Evolutionary conservation across 2,888 invertebrate species (phyloP).

Genomic region (Autographa gamma): DNA sequence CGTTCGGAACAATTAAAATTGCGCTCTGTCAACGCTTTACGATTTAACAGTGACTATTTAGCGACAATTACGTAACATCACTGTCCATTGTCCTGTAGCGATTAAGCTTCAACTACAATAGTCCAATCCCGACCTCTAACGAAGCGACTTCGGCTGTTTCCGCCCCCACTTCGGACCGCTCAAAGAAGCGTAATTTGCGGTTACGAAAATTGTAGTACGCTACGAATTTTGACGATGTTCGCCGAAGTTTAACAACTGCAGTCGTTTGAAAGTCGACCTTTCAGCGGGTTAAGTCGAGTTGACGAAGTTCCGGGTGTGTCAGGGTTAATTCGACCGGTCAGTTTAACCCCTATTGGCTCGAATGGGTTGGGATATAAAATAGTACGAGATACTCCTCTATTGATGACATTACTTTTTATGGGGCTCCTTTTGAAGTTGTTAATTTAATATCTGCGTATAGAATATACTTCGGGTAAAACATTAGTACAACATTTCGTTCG

Average conservation of each 20-base stretch:
- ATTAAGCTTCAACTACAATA: constrained; percentile 83
- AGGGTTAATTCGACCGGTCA: constrained; percentile 71
- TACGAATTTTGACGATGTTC: constrained; percentile 77
- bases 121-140: constrained; percentile 84
- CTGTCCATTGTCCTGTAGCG: constrained; percentile 84
- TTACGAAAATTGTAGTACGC: constrained; percentile 78
- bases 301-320: constrained; percentile 69
- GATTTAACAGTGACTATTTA: constrained; percentile 82
- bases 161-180: constrained; percentile 78
- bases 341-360: constrained; percentile 68
- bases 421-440: constrained; percentile 34
- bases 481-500: not conserved
- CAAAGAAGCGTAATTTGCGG: constrained; percentile 88
- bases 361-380: constrained; percentile 60
- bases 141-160: constrained; percentile 86
- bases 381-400: constrained; percentile 50
- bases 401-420: constrained; percentile 52
- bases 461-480: not conserved
- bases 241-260: constrained; percentile 71
- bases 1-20: constrained; percentile 71
- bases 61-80: constrained; percentile 84
- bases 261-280: constrained; percentile 79
- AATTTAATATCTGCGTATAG: constrained; percentile 17
- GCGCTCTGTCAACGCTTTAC: constrained; percentile 73
- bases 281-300: constrained; percentile 71